Percentiles rank a stretch among this genome's conserved stretches.
These are phyloP conservation scores for Chloropsis hardwickii DNA, from an alignment of 2,113 vertebrate genomes.

Conservation along the genomic window DNA sequence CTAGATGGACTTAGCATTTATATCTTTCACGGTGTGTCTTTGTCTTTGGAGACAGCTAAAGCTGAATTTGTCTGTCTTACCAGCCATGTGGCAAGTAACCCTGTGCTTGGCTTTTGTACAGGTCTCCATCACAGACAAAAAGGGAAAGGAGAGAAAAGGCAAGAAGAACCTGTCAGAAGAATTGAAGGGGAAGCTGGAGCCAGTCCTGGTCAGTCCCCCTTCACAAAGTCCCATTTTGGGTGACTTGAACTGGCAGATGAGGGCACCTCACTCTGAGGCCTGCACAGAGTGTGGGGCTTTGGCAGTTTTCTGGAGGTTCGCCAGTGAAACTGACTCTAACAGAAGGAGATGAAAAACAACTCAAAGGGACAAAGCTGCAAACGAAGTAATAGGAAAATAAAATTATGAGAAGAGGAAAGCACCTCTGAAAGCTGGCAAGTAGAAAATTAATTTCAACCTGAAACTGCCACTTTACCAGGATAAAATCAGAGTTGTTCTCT, in stretches of 20 bases:
- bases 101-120: not conserved
- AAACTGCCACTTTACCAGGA: not conserved
- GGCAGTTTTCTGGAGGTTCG: not conserved
- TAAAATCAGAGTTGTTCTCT: not conserved
- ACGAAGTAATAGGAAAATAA: not conserved
- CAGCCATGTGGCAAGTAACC: not conserved
- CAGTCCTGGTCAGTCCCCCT: not conserved
- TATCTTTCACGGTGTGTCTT: not conserved
- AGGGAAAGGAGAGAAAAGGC: not conserved
- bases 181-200: not conserved
- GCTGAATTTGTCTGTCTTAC: not conserved
- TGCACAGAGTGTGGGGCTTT: not conserved
- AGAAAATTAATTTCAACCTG: constrained; percentile 16
- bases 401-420: not conserved
- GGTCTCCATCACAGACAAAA: not conserved
- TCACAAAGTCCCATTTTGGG: not conserved
- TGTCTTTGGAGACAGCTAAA: not conserved
- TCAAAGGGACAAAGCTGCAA: not conserved
- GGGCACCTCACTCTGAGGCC: not conserved
- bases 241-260: not conserved
- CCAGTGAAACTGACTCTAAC: not conserved
- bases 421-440: not conserved
- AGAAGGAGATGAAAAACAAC: not conserved
- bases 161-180: not conserved
- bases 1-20: not conserved